A percentile compares a stretch with the other conserved stretches of the same genome.
Conservation (phyloP, 2,113 vertebrate genomes). For the Ictidomys tridecemlineatus region DNA sequence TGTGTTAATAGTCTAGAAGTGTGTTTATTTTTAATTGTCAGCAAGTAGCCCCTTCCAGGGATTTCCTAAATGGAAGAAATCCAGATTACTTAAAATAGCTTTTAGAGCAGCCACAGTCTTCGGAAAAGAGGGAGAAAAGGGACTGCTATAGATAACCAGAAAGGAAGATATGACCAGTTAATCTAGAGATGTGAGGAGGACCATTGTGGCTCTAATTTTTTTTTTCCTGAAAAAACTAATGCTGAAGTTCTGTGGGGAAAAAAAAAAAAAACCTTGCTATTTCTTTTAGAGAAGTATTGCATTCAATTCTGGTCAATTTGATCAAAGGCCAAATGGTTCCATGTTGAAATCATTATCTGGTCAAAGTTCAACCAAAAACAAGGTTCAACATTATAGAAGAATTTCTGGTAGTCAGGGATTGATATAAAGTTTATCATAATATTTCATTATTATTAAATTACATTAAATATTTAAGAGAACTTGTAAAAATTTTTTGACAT, state of each 20-base stretch:
- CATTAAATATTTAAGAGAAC: constrained; percentile 17
- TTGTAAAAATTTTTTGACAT: background rate
- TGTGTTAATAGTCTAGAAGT: background rate
- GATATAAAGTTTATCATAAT: background rate
- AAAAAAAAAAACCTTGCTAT: background rate
- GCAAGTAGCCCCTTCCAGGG: background rate
- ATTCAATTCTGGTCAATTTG: background rate
- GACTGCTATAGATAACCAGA: rapidly evolving
- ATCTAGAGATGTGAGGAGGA: background rate
- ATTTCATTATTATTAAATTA: background rate
- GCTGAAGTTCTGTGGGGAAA: background rate
- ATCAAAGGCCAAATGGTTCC: background rate
- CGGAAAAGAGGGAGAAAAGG: background rate
- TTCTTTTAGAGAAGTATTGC: background rate
- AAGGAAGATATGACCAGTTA: rapidly evolving
- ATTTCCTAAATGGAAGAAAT: background rate
- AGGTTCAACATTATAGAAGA: background rate
- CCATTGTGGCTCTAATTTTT: rapidly evolving
- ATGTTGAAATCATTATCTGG: background rate
- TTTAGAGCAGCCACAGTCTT: background rate
- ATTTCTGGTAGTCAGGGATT: background rate
- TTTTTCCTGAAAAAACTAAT: background rate
- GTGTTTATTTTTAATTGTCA: background rate
- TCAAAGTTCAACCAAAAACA: background rate
- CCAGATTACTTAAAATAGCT: background rate